Evolutionary conservation across 2,113 vertebrate genomes (phyloP).

Genomic region (Chaetorhynchus papuensis): DNA sequence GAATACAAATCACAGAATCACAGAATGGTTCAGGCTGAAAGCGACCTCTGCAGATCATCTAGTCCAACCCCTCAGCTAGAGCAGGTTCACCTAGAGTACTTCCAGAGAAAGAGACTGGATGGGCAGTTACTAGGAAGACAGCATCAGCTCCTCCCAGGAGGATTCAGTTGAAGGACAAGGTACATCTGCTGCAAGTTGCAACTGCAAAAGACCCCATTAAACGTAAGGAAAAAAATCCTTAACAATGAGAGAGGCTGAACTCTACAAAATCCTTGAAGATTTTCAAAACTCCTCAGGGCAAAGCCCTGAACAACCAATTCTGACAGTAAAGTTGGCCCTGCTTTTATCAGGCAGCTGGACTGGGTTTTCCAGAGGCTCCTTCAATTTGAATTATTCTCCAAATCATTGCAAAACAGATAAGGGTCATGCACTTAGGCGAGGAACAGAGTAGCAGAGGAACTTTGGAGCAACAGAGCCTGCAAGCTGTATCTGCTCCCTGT

Average conservation of each 20-base stretch:
- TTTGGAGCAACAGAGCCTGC: not conserved
- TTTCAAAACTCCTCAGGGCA: not conserved
- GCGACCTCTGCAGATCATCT: accelerated
- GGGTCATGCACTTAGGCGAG: not conserved
- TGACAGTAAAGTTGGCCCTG: not conserved
- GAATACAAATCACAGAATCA: not conserved
- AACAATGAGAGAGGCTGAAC: not conserved
- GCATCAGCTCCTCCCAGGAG: not conserved
- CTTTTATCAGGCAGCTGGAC: not conserved
- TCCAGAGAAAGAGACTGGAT: not conserved
- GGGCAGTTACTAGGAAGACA: not conserved
- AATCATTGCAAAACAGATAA: not conserved
- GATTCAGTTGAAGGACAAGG: not conserved
- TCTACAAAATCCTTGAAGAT: not conserved
- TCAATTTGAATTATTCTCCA: not conserved
- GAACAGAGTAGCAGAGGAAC: not conserved
- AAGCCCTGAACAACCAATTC: not conserved
- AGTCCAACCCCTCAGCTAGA: not conserved
- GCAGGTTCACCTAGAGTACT: not conserved
- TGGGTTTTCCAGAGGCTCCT: not conserved
- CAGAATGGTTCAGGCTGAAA: not conserved
- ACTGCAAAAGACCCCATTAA: not conserved
- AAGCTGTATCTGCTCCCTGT: not conserved
- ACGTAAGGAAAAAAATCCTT: not conserved
- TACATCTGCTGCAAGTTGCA: accelerated